Evolutionary conservation across 2,888 invertebrate species (phyloP), one percentile per base, ranked within the genome.

Genomic region (Drosophila anceps): DNA sequence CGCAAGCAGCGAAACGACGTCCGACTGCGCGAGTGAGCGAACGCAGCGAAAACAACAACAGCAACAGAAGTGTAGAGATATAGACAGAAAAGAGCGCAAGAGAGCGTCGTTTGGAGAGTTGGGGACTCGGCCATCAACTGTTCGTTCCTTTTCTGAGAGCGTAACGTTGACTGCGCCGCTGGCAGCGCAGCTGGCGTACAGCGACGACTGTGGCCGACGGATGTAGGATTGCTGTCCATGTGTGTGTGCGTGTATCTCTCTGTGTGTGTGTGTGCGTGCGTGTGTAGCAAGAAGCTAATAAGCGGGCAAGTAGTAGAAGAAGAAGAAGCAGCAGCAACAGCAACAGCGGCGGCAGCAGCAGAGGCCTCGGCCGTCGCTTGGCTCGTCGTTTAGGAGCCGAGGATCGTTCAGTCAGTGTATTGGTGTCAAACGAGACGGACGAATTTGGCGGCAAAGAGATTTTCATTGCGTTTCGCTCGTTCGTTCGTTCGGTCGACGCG

Each of bases 391-490:
- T 78, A 76, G 87, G 87, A 81, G 85, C 75, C 80, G 89, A 88
- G 88, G 89, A 89, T 86, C 78, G 84, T 77, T 90, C 89, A 91
- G 87, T 91, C 91, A 83, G 73, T 80, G 83, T 84, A 88, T 91
- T 90, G 82, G 90, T 88, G 85, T 87, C 89, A 82, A 84, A 63
- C 87, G 77, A 82, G 81, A 87, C 86, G 86, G 86, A 88, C 85
- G 84, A 88, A 84, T 81, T 85, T 84, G 80, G 82, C 84, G 82
- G 79, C 76, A 80, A 82, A 85, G 79, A 85, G 84, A 76, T 79
- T 75, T 72, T 63, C 54, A 68, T 57, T 78, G 68, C 75, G 78
- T 78, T 76, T 76, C 73, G 67, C 58, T 73, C 80, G 68, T 75
- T 82, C 77, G 48, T 50, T 50, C 48, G 48, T 18, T 50, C 48